Base-by-base conservation (phyloP, 2,888 invertebrate species). In the Lepas anatifera region DNA sequence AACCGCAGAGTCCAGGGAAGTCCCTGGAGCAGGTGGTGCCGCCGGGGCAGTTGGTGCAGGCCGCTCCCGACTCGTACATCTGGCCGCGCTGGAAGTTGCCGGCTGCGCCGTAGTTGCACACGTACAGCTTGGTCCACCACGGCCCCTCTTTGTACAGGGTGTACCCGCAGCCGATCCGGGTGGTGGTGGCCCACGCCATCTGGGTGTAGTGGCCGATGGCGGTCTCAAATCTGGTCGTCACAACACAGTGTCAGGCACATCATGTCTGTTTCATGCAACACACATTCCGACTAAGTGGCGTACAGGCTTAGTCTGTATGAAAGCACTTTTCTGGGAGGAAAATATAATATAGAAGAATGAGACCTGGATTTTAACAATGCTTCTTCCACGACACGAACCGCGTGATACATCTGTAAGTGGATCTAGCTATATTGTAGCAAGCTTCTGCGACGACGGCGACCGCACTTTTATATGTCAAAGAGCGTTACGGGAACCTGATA, bases 151-250 rank as follows among this genome's bases (percentile, higher is more conserved):
- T 87, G 81, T 89, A 94, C 80, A 87, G 90, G 0, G 91, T 85
- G 78, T 86, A 93, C 39, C 94, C 94, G 78, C 94, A 95, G 71
- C 95, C 95, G 69, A 95, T 85, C 74, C 88, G 83, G 77, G 87
- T 87, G 18, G 92, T 90, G 78, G 89, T 87, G 71, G 90, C 89
- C 94, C 94, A 95, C 70, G 93, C 87, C 80, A 94, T 84, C 90
- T 94, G 79, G 0, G 80, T 81, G 74, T 80, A 82, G 73, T 81
- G 81, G 2, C 80, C 79, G 39, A 73, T 74, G 1, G 68, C 68
- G 8, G 69, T 10, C 7, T 71, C 67, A 48, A 71, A 75, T 37
- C 76, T 76, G 72, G 3, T 27, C 48, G 8, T 29, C 18, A 27
- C 41, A 25, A 43, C 11, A 35, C 29, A 46, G 43, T 22, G 35